Percentiles rank a stretch among this genome's conserved stretches.
These are phyloP conservation scores for Camponotus vicinus DNA, from an alignment of 1,140 invertebrate genomes.

Conservation along the genomic window DNA sequence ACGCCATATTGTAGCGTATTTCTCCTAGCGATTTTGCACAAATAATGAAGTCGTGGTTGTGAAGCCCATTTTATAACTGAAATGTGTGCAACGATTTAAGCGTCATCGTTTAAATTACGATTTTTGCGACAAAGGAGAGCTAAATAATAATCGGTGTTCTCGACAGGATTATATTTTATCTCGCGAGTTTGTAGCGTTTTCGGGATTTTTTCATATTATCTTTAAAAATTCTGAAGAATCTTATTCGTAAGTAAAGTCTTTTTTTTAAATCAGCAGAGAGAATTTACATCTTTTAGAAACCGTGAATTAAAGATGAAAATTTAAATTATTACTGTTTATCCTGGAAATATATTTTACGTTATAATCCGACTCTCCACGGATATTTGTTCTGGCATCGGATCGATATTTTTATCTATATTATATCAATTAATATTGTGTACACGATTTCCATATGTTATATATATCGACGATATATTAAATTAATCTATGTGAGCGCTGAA, in stretches of 20 bases:
- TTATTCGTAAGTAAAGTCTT: background rate
- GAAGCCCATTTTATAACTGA: background rate
- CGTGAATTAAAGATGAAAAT: background rate
- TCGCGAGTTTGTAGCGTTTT: background rate
- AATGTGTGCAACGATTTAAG: background rate
- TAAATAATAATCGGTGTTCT: background rate
- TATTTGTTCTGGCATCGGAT: background rate
- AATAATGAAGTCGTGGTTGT: constrained; percentile 14
- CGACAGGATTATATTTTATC: background rate
- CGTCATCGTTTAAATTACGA: background rate
- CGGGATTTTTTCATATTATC: background rate
- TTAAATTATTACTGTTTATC: constrained; percentile 33
- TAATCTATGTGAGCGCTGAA: background rate
- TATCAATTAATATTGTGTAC: constrained; percentile 29
- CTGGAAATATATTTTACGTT: constrained; percentile 16
- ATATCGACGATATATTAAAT: constrained; percentile 24
- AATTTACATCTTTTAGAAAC: background rate
- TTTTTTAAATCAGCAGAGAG: background rate
- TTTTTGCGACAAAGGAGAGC: background rate
- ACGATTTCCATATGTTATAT: background rate
- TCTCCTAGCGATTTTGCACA: background rate
- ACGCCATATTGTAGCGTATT: background rate
- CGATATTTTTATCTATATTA: constrained; percentile 51
- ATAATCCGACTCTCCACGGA: background rate
- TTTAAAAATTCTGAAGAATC: background rate